Conservation (phyloP, 1,140 invertebrate species). For the Goniozus legneri region DNA sequence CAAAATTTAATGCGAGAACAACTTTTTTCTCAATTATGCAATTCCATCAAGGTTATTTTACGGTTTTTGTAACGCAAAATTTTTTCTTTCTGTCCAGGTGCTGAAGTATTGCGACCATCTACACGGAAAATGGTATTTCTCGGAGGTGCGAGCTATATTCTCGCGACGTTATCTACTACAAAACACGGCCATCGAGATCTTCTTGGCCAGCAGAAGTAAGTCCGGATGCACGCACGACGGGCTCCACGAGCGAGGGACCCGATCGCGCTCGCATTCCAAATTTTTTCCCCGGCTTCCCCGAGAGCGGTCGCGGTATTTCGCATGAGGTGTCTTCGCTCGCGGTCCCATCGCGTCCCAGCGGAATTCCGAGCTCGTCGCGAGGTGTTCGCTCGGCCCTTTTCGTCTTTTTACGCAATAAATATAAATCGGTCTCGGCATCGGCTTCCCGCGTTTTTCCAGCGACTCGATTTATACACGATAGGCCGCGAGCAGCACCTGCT, state of each 20-base stretch:
- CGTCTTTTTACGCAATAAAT: conserved; percentile 49
- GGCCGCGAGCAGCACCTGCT: conserved; percentile 10
- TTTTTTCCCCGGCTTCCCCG: conserved; percentile 25
- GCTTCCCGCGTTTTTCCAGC: conserved; percentile 13
- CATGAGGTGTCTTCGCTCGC: no score
- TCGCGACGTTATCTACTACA: conserved; percentile 93
- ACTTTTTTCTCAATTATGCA: no score
- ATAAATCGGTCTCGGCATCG: conserved; percentile 34
- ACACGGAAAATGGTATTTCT: conserved; percentile 99
- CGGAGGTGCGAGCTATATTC: conserved; percentile 97
- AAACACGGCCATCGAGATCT: conserved; percentile 97
- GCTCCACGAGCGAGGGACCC: background rate
- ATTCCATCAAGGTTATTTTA: no score
- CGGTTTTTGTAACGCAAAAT: no score
- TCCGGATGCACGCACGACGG: conserved; percentile 28
- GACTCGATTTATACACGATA: conserved; percentile 19
- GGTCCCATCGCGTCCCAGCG: conserved; percentile 32
- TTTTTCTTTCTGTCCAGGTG: conserved; percentile 64
- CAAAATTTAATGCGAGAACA: no score
- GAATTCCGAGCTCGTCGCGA: conserved; percentile 44
- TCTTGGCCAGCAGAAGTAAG: conserved; percentile 96
- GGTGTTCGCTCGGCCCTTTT: conserved; percentile 37
- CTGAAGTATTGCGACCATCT: conserved; percentile 96
- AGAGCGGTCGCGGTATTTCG: conserved; percentile 36
- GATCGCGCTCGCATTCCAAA: conserved; percentile 38